Evolutionary conservation across 2,797 vertebrate genomes (phyloP).

Genomic region (Hemibagrus guttatus): DNA sequence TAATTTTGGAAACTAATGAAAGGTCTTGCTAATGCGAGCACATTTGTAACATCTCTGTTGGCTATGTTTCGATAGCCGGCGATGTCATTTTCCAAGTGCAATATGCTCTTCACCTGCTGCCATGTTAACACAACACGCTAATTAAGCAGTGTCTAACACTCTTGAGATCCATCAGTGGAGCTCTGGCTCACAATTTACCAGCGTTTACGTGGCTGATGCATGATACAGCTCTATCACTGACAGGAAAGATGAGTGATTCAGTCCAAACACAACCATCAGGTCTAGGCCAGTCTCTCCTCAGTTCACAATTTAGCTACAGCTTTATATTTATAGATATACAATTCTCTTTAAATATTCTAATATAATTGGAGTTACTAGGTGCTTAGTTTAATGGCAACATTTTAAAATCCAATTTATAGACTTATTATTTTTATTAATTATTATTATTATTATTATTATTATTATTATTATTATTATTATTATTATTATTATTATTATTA

Average conservation of each 20-base stretch:
- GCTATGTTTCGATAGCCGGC: constrained; percentile 37
- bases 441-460: neutral
- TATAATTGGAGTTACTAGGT: neutral
- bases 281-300: constrained; percentile 16
- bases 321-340: neutral
- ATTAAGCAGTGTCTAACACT: constrained; percentile 51
- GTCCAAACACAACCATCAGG: constrained; percentile 29
- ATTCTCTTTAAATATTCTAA: neutral
- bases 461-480: neutral
- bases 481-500: neutral
- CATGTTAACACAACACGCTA: constrained; percentile 52
- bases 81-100: constrained; percentile 44
- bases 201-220: constrained; percentile 53
- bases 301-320: neutral
- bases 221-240: constrained; percentile 50
- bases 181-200: constrained; percentile 49
- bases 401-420: neutral
- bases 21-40: neutral
- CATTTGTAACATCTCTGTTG: constrained; percentile 38
- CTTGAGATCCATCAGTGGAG: constrained; percentile 49
- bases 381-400: neutral
- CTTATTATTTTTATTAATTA: neutral
- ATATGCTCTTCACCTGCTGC: constrained; percentile 51
- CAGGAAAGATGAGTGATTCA: constrained; percentile 50
- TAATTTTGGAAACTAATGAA: neutral